A percentile compares a stretch with the other conserved stretches of the same genome.
Evolutionary conservation across 2,797 vertebrate species (phyloP).

Genomic region (Poecile montanus): DNA sequence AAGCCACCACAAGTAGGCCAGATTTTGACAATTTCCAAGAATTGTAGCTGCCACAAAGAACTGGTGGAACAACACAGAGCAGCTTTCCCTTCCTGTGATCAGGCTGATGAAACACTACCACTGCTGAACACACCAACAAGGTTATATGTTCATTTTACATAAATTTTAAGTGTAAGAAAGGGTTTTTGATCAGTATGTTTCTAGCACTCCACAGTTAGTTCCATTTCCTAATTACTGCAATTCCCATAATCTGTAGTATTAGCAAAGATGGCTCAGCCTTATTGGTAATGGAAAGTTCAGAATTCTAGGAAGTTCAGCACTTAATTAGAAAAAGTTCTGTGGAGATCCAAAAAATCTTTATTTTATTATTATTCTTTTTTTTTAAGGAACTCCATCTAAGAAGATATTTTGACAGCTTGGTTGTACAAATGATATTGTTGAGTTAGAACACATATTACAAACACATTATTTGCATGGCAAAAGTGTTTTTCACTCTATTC

Average conservation of each 20-base stretch:
- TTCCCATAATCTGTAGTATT: not conserved
- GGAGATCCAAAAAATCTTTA: conserved; percentile 1
- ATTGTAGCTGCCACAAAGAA: conserved; percentile 28
- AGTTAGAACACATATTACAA: conserved; percentile 56
- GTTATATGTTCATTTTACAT: conserved; percentile 28
- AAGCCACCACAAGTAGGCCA: conserved; percentile 19
- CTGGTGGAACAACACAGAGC: not conserved
- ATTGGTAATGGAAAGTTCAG: not conserved
- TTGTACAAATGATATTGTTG: conserved; percentile 24
- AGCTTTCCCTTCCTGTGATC: conserved; percentile 35
- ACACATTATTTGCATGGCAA: conserved; percentile 70
- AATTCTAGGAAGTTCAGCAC: not conserved
- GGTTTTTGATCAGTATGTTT: not conserved
- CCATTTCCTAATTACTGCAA: not conserved
- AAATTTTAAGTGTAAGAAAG: not conserved
- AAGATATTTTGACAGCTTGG: conserved; percentile 48
- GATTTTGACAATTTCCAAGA: conserved; percentile 44
- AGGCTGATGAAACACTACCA: not conserved
- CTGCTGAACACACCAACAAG: conserved; percentile 25
- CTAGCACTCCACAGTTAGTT: not conserved
- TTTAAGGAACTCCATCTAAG: not conserved
- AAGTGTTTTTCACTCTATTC: conserved; percentile 66
- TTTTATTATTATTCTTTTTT: conserved; percentile 34
- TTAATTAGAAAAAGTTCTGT: conserved; percentile 30
- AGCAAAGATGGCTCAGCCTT: not conserved